Conservation (phyloP, 2,888 invertebrate species). For the Leptopilina myrica region DNA sequence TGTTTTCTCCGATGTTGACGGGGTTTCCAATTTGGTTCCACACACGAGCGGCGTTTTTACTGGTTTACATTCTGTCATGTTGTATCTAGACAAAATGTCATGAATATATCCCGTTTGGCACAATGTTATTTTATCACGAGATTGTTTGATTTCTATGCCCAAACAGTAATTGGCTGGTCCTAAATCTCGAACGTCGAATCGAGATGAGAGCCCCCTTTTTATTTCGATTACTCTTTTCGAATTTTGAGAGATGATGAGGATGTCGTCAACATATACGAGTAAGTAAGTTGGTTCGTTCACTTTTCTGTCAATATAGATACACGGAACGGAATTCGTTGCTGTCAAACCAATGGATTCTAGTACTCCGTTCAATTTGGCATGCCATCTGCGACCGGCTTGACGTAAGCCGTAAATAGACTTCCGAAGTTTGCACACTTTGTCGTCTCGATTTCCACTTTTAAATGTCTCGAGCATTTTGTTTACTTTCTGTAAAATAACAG, state of each 20-base stretch:
- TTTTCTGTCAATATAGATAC: not conserved
- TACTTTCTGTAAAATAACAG: no score
- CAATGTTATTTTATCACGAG: no score
- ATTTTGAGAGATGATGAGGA: constrained; percentile 11
- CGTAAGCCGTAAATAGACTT: not conserved
- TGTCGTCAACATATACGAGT: not conserved
- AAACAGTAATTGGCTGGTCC: not conserved
- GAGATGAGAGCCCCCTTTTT: constrained; percentile 49
- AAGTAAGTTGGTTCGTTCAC: not conserved
- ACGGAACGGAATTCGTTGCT: not conserved
- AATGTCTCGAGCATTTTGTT: no score
- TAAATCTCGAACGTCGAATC: constrained; percentile 21
- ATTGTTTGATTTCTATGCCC: not conserved
- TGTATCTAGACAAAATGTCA: no score
- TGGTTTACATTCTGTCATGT: no score
- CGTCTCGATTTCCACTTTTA: no score
- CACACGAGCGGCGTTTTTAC: no score
- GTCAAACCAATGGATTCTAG: not conserved
- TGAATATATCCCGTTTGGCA: no score
- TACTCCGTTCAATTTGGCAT: not conserved
- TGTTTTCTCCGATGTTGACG: no score
- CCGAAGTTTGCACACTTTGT: not conserved
- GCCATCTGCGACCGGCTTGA: not conserved
- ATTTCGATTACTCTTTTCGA: constrained; percentile 47
- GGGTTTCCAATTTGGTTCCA: no score